Conservation (phyloP, 2,888 invertebrate genomes). For the Augiades crinisus region DNA sequence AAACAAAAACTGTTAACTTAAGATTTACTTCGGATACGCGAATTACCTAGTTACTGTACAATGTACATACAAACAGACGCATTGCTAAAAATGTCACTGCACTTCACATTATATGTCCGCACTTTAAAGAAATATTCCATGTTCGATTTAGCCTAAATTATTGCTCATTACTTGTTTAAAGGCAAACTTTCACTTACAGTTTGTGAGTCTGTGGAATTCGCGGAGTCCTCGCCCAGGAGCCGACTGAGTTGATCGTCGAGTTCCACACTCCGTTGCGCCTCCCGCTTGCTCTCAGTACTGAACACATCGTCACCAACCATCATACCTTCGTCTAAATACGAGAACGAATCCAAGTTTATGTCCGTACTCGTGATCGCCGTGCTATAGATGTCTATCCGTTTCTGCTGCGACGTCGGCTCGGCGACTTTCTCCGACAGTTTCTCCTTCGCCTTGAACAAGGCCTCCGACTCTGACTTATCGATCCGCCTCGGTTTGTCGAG, state of each 20-base stretch:
- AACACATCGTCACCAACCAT: conserved; percentile 72
- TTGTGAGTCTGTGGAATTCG: conserved; percentile 59
- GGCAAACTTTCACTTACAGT: conserved; percentile 66
- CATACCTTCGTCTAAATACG: conserved; percentile 74
- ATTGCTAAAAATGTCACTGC: conserved; percentile 4
- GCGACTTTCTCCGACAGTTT: conserved; percentile 70
- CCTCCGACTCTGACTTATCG: conserved; percentile 61
- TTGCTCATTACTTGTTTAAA: conserved; percentile 63
- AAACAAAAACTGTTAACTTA: background rate
- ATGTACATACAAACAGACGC: conserved; percentile 3
- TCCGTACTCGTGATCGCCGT: conserved; percentile 76
- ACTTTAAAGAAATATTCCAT: conserved; percentile 44
- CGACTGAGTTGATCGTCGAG: conserved; percentile 62
- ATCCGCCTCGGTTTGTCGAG: conserved; percentile 47
- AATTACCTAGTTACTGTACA: conserved; percentile 16
- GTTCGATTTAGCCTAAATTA: conserved; percentile 46
- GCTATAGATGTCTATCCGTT: conserved; percentile 78
- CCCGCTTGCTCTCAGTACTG: conserved; percentile 49
- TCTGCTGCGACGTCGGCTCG: conserved; percentile 64
- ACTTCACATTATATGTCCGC: conserved; percentile 28
- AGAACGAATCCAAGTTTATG: conserved; percentile 77
- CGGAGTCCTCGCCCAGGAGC: conserved; percentile 62
- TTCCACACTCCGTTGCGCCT: conserved; percentile 44
- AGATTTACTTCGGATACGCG: conserved; percentile 2
- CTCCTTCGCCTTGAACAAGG: conserved; percentile 66